Conservation (phyloP, 2,113 vertebrate species). For the Mustelus asterias region DNA sequence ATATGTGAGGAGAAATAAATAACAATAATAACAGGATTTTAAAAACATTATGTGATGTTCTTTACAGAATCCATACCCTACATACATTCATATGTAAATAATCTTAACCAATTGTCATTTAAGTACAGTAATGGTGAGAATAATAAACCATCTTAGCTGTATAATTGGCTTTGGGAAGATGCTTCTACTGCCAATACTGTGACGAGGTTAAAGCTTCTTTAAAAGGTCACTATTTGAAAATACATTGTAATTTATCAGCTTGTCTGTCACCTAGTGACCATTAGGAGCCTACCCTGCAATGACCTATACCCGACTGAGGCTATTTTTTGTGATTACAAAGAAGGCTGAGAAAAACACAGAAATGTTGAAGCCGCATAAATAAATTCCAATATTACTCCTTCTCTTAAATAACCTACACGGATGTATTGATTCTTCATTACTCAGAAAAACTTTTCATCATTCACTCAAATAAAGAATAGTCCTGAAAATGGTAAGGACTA, state of each 20-base stretch:
- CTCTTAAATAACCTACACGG: background rate
- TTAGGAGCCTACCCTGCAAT: slow-evolving; percentile 52
- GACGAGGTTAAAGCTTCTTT: slow-evolving; percentile 44
- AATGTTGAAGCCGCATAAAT: background rate
- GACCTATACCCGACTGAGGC: slow-evolving; percentile 50
- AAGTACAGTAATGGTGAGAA: background rate
- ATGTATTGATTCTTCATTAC: background rate
- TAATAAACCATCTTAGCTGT: background rate
- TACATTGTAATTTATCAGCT: slow-evolving; percentile 53
- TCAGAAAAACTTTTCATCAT: background rate
- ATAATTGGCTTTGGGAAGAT: slow-evolving; percentile 34
- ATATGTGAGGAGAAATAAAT: background rate
- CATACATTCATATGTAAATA: background rate
- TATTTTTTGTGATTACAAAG: slow-evolving; percentile 59
- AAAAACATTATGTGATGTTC: background rate
- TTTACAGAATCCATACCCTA: background rate
- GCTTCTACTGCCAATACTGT: slow-evolving; percentile 49
- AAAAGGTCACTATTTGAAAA: slow-evolving; percentile 55
- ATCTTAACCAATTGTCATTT: background rate
- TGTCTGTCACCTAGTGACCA: slow-evolving; percentile 53
- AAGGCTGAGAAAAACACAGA: slow-evolving; percentile 28
- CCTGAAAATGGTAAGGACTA: background rate
- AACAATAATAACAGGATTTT: background rate
- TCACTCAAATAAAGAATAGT: background rate
- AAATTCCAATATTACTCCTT: background rate